Base-by-base conservation (phyloP, 2,888 invertebrate species). In the Macrosiphum euphorbiae region DNA sequence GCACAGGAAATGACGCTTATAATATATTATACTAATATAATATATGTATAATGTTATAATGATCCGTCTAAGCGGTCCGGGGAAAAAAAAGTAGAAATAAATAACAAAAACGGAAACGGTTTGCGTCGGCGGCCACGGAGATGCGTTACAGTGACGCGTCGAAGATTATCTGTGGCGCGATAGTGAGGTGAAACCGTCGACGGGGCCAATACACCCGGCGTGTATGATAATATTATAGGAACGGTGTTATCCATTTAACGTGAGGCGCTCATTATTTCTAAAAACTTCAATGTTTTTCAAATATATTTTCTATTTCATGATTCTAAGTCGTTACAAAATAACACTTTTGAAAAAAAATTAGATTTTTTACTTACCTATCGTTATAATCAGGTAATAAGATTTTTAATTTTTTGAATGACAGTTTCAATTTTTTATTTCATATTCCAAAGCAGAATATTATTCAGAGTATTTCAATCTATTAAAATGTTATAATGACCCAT, bases 1-100 rank as follows among this genome's bases (percentile, higher is more conserved):
- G 44, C 26, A 35, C 90, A 58, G 90, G 90, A 93, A 89, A 88
- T 35, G 92, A 89, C 92, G 92, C n/a, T 50, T 41, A 84, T 13
- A 20, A 55, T 20, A 7, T 8, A 91, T 55, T 24, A 24, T 44
- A 50, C 26, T 58, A 7, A 55, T n/a, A 58, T n/a, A 55, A 55
- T 41, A 55, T 88, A 26, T 52, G 78, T 52, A 28, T 52, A 11
- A 52, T 7, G 20, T 85, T 44, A 92, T 88, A 58, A 92, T 44
- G 78, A 52, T 41, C 88, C 52, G 85, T 91, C 35, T 58, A 58
- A 55, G 91, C 58, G 44, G 85, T 87, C 35, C 47, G 58, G 26
- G 13, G n/a, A 5, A 8, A 16, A n/a, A 35, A 26, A 58, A 26
- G 26, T 58, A 58, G 58, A 58, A 20, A 67, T 67, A 67, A 78